Percentiles rank a stretch among this genome's conserved stretches.
Evolutionary conservation across 30 jellyfish, hydroid and myxozoan species (phyloP).

Genomic region (Turritopsis dohrnii): DNA sequence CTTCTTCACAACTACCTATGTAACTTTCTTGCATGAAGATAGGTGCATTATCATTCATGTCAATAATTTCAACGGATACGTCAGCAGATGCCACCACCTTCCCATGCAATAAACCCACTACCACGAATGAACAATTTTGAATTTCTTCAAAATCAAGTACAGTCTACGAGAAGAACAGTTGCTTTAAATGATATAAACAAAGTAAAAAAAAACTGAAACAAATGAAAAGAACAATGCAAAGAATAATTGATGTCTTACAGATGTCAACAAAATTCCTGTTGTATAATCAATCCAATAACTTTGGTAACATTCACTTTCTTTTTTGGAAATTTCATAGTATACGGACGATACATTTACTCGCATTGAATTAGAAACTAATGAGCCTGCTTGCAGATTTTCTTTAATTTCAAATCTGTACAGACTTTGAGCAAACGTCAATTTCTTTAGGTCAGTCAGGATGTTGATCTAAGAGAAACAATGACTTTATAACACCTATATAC

Average conservation of each 20-base stretch:
- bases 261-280: conserved; percentile 22
- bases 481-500: neutral
- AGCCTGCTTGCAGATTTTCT: conserved; percentile 28
- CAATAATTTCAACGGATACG: conserved; percentile 50
- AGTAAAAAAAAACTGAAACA: no score
- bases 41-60: conserved; percentile 85
- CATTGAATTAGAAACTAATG: conserved; percentile 7
- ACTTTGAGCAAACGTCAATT: conserved; percentile 4
- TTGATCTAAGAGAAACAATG: conserved; percentile 2
- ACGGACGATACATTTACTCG: conserved; percentile 11
- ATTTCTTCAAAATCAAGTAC: conserved; percentile 70
- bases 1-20: conserved; percentile 73
- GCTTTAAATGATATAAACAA: no score
- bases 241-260: conserved; percentile 8
- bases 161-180: conserved; percentile 30
- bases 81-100: conserved; percentile 23
- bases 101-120: conserved; percentile 45
- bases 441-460: conserved; percentile 19
- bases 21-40: conserved; percentile 39
- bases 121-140: conserved; percentile 43
- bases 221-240: no score
- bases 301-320: conserved; percentile 8
- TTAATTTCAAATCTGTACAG: neutral
- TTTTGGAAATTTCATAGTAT: conserved; percentile 23
- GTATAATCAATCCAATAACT: conserved; percentile 33